Conservation (phyloP, 1,140 invertebrate genomes). For the Drosophila parabipectinata region DNA sequence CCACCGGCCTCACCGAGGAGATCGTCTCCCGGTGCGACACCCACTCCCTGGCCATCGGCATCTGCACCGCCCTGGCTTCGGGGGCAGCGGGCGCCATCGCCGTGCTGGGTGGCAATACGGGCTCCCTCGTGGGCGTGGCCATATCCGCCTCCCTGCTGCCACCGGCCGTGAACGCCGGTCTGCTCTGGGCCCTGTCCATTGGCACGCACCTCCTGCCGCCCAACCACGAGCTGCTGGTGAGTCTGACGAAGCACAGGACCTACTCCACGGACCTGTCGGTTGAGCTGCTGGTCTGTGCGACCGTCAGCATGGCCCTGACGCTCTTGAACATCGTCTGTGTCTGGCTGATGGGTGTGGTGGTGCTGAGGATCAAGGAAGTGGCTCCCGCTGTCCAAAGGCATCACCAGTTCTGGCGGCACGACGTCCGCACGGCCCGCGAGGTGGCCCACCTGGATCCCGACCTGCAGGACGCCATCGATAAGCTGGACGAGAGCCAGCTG, state of each 20-base stretch:
- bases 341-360: conserved; percentile 87
- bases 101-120: conserved; percentile 88
- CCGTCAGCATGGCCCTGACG: conserved; percentile 88
- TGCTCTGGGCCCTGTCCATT: conserved; percentile 88
- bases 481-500: conserved; percentile 32
- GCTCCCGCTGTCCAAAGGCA: conserved; percentile 84
- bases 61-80: conserved; percentile 88
- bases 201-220: conserved; percentile 82
- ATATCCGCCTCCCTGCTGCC: conserved; percentile 91
- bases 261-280: conserved; percentile 85
- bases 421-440: conserved; percentile 86
- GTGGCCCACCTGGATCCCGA: conserved; percentile 55
- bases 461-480: conserved; percentile 63
- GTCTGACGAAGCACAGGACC: conserved; percentile 66
- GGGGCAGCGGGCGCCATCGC: conserved; percentile 90
- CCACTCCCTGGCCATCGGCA: conserved; percentile 87
- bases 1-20: conserved; percentile 87
- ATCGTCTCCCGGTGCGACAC: conserved; percentile 88
- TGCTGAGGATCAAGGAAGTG: conserved; percentile 91
- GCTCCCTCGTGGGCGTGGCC: conserved; percentile 91
- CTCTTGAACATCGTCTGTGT: conserved; percentile 90
- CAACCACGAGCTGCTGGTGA: conserved; percentile 59
- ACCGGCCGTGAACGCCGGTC: conserved; percentile 90
- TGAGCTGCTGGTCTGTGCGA: conserved; percentile 87
- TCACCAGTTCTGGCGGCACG: conserved; percentile 88